Base-by-base conservation (phyloP, 2,797 vertebrate genomes). In the Periparus ater region DNA sequence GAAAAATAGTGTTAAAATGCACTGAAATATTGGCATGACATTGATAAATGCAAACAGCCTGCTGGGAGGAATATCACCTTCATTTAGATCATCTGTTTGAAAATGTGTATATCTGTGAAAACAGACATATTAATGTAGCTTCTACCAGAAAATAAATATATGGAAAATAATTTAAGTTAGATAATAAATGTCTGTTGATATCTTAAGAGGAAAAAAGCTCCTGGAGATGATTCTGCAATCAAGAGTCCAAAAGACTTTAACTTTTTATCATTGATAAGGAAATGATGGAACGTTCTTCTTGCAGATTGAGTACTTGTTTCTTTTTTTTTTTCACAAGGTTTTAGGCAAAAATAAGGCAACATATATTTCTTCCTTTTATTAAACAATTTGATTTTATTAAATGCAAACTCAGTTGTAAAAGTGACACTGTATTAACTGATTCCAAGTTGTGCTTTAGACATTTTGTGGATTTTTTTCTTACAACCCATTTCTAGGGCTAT, bases 41-140 rank as follows among this genome's bases (percentile, higher is more conserved):
- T 85, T 97, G 95, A 95, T 95, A 95, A 96, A 96, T 97, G 94
- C 94, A 97, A 97, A 96, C 81, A 97, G 86, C 73, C 91, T 96
- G 89, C 82, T 85, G 94, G 93, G 93, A 97, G 92, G 79, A 96
- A 95, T 94, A 95, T 63, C 94, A 96, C 70, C 91, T 97, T 97
- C 83, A 85, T 97, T 95, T 92, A 94, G 74, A 96, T 97, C 36
- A 90, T 92, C 93, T 79, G 62, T 93, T 97, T 97, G 95, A 79
- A 93, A 94, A 85, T 92, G 74, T 95, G 38, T 63, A 4, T 95
- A 65, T 96, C 84, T 96, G 47, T 89, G 85, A 93, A 91, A 95
- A 90, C 48, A 65, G 57, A 45, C 25, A 72, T 88, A 75, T 91
- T 91, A 75, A 68, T 88, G 42, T 85, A 91, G 65, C 21, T 96